A percentile compares a stretch with the other conserved stretches of the same genome.
phyloP scores from a whole-genome alignment of 1,140 invertebrate genomes.

The Bradysia coprophila region DNA sequence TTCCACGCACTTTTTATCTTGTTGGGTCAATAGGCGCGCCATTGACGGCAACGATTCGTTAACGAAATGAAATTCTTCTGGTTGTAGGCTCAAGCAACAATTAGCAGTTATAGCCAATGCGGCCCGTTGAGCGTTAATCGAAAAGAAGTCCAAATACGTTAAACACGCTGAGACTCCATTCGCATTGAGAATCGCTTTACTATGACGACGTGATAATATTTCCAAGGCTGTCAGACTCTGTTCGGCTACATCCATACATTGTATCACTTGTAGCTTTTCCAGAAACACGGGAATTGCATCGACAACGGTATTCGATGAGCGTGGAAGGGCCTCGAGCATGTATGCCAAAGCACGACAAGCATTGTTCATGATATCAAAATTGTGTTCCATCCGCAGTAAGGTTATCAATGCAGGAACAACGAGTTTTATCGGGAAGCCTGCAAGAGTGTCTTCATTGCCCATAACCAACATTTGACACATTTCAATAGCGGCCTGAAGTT shows the following conservation, averaged over 20 bases:
- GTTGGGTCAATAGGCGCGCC: constrained; percentile 67
- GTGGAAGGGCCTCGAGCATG: constrained; percentile 96
- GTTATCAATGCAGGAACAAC: constrained; percentile 88
- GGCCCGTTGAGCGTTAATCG: constrained; percentile 86
- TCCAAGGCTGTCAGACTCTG: constrained; percentile 91
- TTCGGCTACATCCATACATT: constrained; percentile 98
- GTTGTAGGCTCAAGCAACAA: constrained; percentile 84
- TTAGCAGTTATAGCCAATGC: constrained; percentile 91
- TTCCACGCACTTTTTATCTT: constrained; percentile 96
- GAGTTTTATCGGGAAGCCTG: constrained; percentile 94
- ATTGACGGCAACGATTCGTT: constrained; percentile 73
- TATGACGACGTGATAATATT: constrained; percentile 90
- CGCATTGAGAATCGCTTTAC: constrained; percentile 89
- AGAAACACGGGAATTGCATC: constrained; percentile 93
- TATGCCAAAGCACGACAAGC: constrained; percentile 95
- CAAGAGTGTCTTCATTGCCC: constrained; percentile 97
- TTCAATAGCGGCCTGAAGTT: constrained; percentile 92
- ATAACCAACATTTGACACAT: constrained; percentile 98
- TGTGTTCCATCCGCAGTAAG: constrained; percentile 82
- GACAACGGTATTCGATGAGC: constrained; percentile 89
- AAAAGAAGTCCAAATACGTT: constrained; percentile 95
- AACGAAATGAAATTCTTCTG: constrained; percentile 87
- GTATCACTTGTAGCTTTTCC: constrained; percentile 91
- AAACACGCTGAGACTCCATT: constrained; percentile 86
- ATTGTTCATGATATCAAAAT: constrained; percentile 99